These are phyloP conservation scores for Pygathrix nemaeus DNA, from an alignment of 2,113 vertebrate species.

Conservation along the genomic window DNA sequence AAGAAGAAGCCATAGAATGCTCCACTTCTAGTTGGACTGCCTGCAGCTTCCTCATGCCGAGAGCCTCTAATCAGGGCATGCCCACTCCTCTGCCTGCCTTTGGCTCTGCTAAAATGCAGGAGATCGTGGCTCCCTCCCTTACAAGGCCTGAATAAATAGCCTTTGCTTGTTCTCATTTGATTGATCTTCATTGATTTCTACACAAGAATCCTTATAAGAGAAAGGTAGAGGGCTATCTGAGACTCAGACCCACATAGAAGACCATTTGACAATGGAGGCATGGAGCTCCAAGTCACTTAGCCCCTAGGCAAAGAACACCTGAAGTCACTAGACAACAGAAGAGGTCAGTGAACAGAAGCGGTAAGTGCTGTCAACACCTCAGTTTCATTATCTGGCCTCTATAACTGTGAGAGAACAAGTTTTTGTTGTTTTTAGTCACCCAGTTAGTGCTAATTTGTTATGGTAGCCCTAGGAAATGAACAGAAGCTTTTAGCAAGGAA, in stretches of 20 bases:
- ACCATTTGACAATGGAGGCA: background rate
- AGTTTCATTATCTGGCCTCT: background rate
- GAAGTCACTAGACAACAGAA: background rate
- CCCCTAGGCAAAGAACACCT: background rate
- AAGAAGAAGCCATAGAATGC: background rate
- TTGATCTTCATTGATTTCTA: constrained; percentile 22
- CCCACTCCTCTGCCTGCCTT: background rate
- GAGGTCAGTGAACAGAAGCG: background rate
- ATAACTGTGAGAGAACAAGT: background rate
- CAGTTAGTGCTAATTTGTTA: background rate
- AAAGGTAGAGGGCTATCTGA: background rate
- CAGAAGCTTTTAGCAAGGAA: background rate
- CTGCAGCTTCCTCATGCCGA: background rate
- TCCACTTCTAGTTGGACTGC: background rate
- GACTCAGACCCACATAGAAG: background rate
- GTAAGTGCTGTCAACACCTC: background rate
- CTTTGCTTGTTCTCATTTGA: background rate
- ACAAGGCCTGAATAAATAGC: background rate
- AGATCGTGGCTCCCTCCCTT: background rate
- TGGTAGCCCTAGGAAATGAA: constrained; percentile 1
- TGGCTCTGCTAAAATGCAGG: background rate
- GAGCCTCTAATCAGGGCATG: background rate
- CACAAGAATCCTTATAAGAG: background rate
- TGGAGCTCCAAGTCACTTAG: background rate
- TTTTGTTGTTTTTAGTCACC: background rate